Base-by-base conservation (phyloP, 2,797 vertebrate species). In the Pseudomugil tenellus region DNA sequence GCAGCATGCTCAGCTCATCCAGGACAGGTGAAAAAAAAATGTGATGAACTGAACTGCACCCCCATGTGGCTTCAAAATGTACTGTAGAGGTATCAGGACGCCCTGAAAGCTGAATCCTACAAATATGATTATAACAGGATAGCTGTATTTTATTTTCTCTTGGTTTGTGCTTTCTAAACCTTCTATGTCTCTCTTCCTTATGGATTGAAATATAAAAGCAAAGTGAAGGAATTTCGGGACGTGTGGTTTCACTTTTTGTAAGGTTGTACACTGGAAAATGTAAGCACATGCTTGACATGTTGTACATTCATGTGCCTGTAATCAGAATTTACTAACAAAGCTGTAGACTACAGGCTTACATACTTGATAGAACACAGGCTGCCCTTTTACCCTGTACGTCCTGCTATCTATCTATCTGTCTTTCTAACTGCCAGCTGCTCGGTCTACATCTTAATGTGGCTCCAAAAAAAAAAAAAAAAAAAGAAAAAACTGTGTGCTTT, bases 31-130 rank as follows among this genome's bases (percentile, higher is more conserved):
- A 31, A 43, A 21, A 29, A 14, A 51, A 63, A 35, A 25, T 48
- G 28, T 52, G 28, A 52, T n/a, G 76, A 60, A 62, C 60, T 32
- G 52, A 77, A 87, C 49, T 79, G 72, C 86, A 49, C 86, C 83
- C 48, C 71, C 84, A 51, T 80, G 89, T 87, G 90, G 87, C 28
- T 37, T 0, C 34, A 68, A 19, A 57, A n/a, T 53, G 37, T 58
- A 66, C 61, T 53, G 26, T 26, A 17, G 14, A 53, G 12, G 23
- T 5, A 49, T 25, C 21, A 49, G 3, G 16, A 51, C 11, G 1
- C 23, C 4, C 14, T 16, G 3, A 53, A 53, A 53, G 16, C 23
- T 53, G 26, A 17, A 28, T 9, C 26, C 26, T 17, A 29, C 51
- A 53, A 29, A 39, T 48, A 53, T 12, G 13, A 51, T 63, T 37